Base-by-base conservation (phyloP, 2,888 invertebrate genomes). In the Gisinianus flammeolus region DNA sequence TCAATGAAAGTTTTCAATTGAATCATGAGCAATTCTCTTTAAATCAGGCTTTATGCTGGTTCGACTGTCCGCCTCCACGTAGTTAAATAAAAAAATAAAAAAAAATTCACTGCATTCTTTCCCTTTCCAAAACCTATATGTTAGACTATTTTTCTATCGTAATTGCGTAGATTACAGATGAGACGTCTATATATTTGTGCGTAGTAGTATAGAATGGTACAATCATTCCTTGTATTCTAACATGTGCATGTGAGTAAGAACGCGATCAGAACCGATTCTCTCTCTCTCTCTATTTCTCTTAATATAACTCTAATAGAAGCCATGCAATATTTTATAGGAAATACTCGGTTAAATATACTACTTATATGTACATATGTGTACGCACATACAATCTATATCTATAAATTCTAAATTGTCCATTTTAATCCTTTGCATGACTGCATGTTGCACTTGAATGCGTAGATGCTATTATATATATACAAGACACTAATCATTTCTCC, bases 351-450 rank as follows among this genome's bases (percentile, higher is more conserved):
- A n/a, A n/a, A n/a, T n/a, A n/a, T n/a, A n/a, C n/a, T n/a, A n/a
- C n/a, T n/a, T n/a, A n/a, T n/a, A n/a, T n/a, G n/a, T n/a, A n/a
- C n/a, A n/a, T n/a, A n/a, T n/a, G n/a, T n/a, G n/a, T n/a, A n/a
- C n/a, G n/a, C n/a, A n/a, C n/a, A n/a, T n/a, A n/a, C n/a, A n/a
- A n/a, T n/a, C n/a, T n/a, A n/a, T n/a, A n/a, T n/a, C n/a, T n/a
- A n/a, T n/a, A n/a, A n/a, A n/a, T n/a, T n/a, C n/a, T n/a, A n/a
- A n/a, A 30, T 30, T 64, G 26, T 66, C 66, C 66, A 66, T 56
- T 56, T 28, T 28, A 69, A 35, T 6, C 35, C 69, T 19, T 73
- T 64, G 73, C 73, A 73, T 73, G 73, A 24, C 24, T 73, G 73
- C 73, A 73, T 73, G 62, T 28, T 33, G 30, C 24, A 72, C 54